Percentiles rank a stretch among this genome's conserved stretches.
phyloP scores from a whole-genome alignment of 1,140 invertebrate species.

The Aphidius gifuensis region DNA sequence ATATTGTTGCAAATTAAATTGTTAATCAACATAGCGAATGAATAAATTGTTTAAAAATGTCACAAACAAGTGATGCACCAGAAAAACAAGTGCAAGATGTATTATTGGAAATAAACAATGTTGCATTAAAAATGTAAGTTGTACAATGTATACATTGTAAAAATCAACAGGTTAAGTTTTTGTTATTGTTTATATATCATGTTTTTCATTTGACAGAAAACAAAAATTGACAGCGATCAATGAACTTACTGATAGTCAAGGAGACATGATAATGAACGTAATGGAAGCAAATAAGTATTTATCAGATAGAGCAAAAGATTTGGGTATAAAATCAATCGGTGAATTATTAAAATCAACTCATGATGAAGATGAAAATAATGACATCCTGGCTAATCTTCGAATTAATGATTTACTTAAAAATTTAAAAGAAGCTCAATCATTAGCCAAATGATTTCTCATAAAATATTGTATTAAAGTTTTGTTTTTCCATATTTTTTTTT shows the following conservation, averaged over 20 bases:
- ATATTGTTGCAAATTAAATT: too few relatives aligned
- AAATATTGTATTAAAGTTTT: not conserved
- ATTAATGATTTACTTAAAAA: not conserved
- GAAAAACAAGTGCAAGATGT: conserved; percentile 28
- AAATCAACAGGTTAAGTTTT: not conserved
- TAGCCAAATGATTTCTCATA: not conserved
- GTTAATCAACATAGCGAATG: too few relatives aligned
- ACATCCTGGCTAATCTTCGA: not conserved
- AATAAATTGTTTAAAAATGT: too few relatives aligned
- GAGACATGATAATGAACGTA: conserved; percentile 29
- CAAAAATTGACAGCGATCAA: conserved; percentile 37
- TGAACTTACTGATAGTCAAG: conserved; percentile 32
- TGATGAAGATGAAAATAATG: not conserved
- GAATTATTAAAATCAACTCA: not conserved
- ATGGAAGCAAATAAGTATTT: conserved; percentile 33
- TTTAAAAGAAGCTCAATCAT: conserved; percentile 16
- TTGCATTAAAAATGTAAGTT: conserved; percentile 36
- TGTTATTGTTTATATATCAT: conserved; percentile 5
- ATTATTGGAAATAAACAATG: conserved; percentile 29
- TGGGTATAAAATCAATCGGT: conserved; percentile 24
- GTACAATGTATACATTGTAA: not conserved
- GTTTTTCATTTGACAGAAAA: conserved; percentile 31
- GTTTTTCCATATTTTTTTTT: not conserved
- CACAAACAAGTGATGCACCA: too few relatives aligned
- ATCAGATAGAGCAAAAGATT: conserved; percentile 14